Evolutionary conservation across 2,888 invertebrate species (phyloP).

Genomic region (Crocallis elinguaria): DNA sequence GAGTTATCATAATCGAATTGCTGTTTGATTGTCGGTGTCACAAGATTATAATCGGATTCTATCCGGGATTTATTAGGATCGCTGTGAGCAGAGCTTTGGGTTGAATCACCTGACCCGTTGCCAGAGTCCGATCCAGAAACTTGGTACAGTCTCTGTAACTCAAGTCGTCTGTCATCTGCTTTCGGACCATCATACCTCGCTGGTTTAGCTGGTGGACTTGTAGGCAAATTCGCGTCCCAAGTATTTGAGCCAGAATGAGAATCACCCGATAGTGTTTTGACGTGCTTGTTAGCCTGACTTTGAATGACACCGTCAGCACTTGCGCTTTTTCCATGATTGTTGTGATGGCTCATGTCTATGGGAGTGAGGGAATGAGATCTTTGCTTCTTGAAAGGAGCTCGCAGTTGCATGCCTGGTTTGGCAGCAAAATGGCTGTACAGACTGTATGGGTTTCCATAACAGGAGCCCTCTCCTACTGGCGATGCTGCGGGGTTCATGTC

Average conservation of each 20-base stretch:
- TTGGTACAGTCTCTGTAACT: conserved; percentile 88
- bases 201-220: conserved; percentile 86
- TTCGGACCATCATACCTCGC: conserved; percentile 83
- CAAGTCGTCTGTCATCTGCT: conserved; percentile 85
- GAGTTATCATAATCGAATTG: conserved; percentile 88
- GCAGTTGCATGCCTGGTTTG: conserved; percentile 69
- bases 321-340: conserved; percentile 85
- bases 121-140: conserved; percentile 95
- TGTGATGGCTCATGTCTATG: conserved; percentile 76
- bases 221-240: conserved; percentile 81
- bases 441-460: conserved; percentile 77
- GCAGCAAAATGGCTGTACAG: conserved; percentile 77
- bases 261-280: conserved; percentile 75
- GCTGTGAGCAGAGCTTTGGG: conserved; percentile 88
- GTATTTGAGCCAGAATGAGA: conserved; percentile 79
- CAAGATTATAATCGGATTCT: conserved; percentile 84
- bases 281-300: conserved; percentile 68
- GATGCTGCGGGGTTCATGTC: conserved; percentile 66
- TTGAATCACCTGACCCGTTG: conserved; percentile 94
- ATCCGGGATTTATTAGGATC: conserved; percentile 87
- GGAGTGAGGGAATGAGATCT: conserved; percentile 93
- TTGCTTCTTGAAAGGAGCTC: conserved; percentile 83
- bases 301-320: conserved; percentile 89
- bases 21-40: conserved; percentile 88
- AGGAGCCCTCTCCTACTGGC: conserved; percentile 61